Percentiles rank a stretch among this genome's conserved stretches.
These are phyloP conservation scores for Dendrolimus punctatus DNA, from an alignment of 1,140 invertebrate species.

Conservation along the genomic window DNA sequence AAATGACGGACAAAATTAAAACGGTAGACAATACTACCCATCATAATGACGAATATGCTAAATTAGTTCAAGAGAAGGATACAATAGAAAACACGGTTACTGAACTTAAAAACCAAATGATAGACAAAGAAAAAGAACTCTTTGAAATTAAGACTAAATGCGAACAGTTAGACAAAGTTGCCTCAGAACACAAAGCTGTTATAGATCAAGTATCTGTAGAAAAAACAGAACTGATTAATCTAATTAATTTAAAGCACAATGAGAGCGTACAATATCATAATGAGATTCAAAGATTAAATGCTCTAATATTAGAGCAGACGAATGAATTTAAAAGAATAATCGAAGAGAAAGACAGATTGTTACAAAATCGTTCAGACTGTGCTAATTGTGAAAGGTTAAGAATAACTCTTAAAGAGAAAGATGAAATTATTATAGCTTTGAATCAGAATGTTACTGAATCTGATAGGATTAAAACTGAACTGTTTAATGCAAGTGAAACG, in stretches of 20 bases:
- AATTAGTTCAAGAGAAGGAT: constrained; percentile 42
- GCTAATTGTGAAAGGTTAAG: constrained; percentile 40
- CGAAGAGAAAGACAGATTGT: constrained; percentile 64
- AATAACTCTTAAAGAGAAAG: constrained; percentile 50
- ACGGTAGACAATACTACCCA: constrained; percentile 28
- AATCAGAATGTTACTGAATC: constrained; percentile 34
- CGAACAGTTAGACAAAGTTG: constrained; percentile 35
- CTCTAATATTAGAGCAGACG: constrained; percentile 65
- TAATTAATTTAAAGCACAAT: constrained; percentile 85
- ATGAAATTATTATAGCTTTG: constrained; percentile 47
- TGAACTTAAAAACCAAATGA: constrained; percentile 23
- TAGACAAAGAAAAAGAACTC: constrained; percentile 16
- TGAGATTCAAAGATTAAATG: constrained; percentile 85
- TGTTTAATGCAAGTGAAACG: constrained; percentile 30
- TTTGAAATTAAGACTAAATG: constrained; percentile 27
- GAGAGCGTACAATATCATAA: constrained; percentile 87
- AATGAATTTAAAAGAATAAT: constrained; percentile 68
- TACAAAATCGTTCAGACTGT: constrained; percentile 48
- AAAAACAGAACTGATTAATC: constrained; percentile 82
- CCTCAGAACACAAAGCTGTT: constrained; percentile 42
- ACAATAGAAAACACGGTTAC: constrained; percentile 20
- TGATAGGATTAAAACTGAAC: constrained; percentile 34
- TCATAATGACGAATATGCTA: constrained; percentile 34
- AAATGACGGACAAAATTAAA: constrained; percentile 44
- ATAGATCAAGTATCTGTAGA: constrained; percentile 71